phyloP scores from a whole-genome alignment of 2,888 invertebrate species.

The Conistra vaccinii region DNA sequence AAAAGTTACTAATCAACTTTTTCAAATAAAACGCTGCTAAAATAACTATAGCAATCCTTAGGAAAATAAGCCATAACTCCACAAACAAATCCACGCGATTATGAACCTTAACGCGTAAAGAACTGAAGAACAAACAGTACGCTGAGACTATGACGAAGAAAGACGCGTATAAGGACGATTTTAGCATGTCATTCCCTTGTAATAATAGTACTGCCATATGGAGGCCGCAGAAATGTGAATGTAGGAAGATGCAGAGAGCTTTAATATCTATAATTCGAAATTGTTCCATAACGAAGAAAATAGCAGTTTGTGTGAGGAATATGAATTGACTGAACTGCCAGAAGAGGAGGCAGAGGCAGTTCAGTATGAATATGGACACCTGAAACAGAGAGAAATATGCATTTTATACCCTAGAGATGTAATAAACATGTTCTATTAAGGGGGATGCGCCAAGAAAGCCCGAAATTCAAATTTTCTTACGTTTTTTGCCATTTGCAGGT shows the following conservation, averaged over 20 bases:
- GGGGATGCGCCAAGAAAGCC: no score
- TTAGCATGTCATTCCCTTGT: slow-evolving; percentile 87
- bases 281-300: slow-evolving; percentile 93
- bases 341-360: slow-evolving; percentile 89
- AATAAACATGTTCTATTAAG: no score
- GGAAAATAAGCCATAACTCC: slow-evolving; percentile 76
- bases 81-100: slow-evolving; percentile 77
- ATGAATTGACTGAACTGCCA: slow-evolving; percentile 97
- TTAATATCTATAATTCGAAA: slow-evolving; percentile 87
- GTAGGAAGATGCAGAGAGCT: slow-evolving; percentile 80
- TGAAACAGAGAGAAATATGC: slow-evolving; percentile 67
- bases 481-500: no score
- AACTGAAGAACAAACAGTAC: slow-evolving; percentile 82
- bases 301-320: slow-evolving; percentile 94
- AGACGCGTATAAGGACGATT: slow-evolving; percentile 87
- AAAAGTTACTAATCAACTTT: slow-evolving; percentile 78
- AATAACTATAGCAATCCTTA: slow-evolving; percentile 74
- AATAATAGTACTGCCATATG: slow-evolving; percentile 83
- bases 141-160: slow-evolving; percentile 83
- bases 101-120: slow-evolving; percentile 78
- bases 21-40: slow-evolving; percentile 83
- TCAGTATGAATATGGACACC: slow-evolving; percentile 82
- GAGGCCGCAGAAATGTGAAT: slow-evolving; percentile 85
- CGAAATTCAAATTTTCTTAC: no score
- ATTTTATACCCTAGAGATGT: no score